phyloP scores from a whole-genome alignment of 2,888 invertebrate species.

The Cyclophora punctaria region DNA sequence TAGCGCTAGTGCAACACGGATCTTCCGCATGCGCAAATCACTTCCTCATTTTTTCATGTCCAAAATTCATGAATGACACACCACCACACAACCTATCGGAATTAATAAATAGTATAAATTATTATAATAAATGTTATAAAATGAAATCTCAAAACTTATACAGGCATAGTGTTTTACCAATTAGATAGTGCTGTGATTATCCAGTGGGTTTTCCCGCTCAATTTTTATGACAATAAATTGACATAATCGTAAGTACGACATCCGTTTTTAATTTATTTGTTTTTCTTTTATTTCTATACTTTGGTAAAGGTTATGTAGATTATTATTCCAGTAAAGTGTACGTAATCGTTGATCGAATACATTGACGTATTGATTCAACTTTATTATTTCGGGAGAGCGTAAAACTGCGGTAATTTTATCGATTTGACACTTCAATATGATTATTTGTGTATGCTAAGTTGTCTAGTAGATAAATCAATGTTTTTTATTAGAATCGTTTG shows the following conservation, averaged over 20 bases:
- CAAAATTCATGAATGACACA: conserved; percentile 67
- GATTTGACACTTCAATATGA: conserved; percentile 61
- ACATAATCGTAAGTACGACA: conserved; percentile 42
- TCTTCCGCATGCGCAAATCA: conserved; percentile 56
- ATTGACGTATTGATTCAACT: not conserved
- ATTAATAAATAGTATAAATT: conserved; percentile 39
- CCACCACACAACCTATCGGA: conserved; percentile 51
- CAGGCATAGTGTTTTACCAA: conserved; percentile 51
- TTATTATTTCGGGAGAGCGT: conserved; percentile 45
- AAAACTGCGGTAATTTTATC: conserved; percentile 76
- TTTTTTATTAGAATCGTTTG: conserved; percentile 9
- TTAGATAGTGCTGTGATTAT: conserved; percentile 60
- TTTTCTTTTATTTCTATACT: not conserved
- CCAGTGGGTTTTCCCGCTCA: conserved; percentile 39
- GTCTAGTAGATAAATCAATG: conserved; percentile 34
- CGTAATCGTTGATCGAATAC: too few species aligned
- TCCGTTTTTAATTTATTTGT: conserved; percentile 33
- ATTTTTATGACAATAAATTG: conserved; percentile 53
- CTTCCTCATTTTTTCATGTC: conserved; percentile 45
- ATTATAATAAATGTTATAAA: conserved; percentile 56
- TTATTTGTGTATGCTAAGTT: conserved; percentile 50
- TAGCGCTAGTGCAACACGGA: conserved; percentile 23
- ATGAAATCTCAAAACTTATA: conserved; percentile 49
- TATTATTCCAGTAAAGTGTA: too few species aligned
- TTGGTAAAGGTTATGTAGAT: too few species aligned